phyloP scores from a whole-genome alignment of 2,888 invertebrate genomes.

The Drosophila melanosoma region DNA sequence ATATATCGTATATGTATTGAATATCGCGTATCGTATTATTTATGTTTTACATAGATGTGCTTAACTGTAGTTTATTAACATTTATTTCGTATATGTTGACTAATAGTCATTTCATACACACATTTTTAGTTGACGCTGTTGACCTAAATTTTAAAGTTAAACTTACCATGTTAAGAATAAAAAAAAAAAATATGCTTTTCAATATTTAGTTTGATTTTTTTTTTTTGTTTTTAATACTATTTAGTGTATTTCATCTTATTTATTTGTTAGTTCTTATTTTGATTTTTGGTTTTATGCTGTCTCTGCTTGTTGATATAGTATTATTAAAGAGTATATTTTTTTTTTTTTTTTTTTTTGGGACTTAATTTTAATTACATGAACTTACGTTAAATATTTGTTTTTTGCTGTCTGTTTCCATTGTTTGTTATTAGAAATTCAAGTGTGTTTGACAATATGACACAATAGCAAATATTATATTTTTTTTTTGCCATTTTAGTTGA shows the following conservation, averaged over 20 bases:
- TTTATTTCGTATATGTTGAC: conserved; percentile 51
- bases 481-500: conserved; percentile 31
- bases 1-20: not conserved
- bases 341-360: conserved; percentile 17
- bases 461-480: conserved; percentile 46
- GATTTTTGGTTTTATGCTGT: conserved; percentile 10
- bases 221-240: conserved; percentile 27
- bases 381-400: conserved; percentile 58
- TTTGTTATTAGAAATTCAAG: conserved; percentile 43
- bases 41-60: conserved; percentile 30
- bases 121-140: conserved; percentile 36
- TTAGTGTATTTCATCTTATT: conserved; percentile 30
- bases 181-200: conserved; percentile 41
- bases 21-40: conserved; percentile 18
- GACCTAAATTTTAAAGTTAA: conserved; percentile 60
- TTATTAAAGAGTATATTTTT: conserved; percentile 31
- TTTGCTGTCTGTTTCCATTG: conserved; percentile 40
- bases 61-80: conserved; percentile 47
- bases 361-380: conserved; percentile 64
- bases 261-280: not conserved
- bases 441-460: conserved; percentile 56
- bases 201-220: conserved; percentile 43
- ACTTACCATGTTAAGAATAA: conserved; percentile 67
- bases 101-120: conserved; percentile 39
- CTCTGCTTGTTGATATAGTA: conserved; percentile 37